phyloP scores from a whole-genome alignment of 2,797 vertebrate species.

The Acanthopagrus latus region DNA sequence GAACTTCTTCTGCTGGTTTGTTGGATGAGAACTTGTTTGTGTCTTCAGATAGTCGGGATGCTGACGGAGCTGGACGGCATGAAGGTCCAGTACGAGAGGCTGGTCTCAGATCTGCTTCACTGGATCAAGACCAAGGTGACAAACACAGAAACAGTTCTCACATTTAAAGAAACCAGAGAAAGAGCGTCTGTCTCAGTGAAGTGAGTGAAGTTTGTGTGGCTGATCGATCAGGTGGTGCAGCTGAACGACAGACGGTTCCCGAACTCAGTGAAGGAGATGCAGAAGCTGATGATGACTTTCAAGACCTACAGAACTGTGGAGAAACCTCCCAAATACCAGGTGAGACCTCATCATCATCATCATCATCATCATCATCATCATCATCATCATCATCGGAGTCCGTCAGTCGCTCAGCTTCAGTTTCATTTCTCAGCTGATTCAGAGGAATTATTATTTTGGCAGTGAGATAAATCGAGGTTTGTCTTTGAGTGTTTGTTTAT shows the following conservation, averaged over 20 bases:
- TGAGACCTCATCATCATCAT: too few species aligned
- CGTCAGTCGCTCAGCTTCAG: too few species aligned
- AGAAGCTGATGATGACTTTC: slow-evolving; percentile 87
- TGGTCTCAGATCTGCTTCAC: slow-evolving; percentile 87
- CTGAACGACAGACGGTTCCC: slow-evolving; percentile 88
- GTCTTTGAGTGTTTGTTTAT: not conserved
- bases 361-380: too few species aligned
- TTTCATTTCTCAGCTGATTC: too few species aligned
- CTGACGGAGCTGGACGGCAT: slow-evolving; percentile 88
- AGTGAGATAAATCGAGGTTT: not conserved
- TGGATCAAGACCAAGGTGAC: slow-evolving; percentile 88
- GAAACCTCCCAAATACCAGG: slow-evolving; percentile 91
- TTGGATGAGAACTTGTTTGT: not conserved
- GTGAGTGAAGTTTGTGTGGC: not conserved
- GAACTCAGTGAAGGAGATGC: slow-evolving; percentile 88
- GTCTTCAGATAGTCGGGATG: slow-evolving; percentile 87
- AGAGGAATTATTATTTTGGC: too few species aligned
- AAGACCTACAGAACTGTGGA: slow-evolving; percentile 90
- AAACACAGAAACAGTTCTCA: too few species aligned
- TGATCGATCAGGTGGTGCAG: slow-evolving; percentile 74
- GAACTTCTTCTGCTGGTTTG: not conserved
- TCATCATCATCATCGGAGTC: too few species aligned
- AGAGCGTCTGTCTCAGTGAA: not conserved
- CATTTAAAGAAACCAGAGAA: not conserved
- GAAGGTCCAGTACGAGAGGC: slow-evolving; percentile 85